phyloP scores from a whole-genome alignment of 2,888 invertebrate species.

The Agrochola macilenta region DNA sequence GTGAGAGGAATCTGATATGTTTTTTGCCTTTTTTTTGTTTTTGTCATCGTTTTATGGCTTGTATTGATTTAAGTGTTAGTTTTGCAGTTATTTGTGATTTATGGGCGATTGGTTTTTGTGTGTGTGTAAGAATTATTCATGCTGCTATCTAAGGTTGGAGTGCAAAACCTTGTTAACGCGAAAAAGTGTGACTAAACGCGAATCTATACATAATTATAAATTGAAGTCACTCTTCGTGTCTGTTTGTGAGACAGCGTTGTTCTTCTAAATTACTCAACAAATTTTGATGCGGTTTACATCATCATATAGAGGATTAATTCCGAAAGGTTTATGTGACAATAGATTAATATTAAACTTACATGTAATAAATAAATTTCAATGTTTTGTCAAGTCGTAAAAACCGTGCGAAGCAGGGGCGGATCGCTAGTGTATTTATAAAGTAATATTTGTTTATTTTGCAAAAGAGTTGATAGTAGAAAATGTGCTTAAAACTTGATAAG shows the following conservation, averaged over 20 bases:
- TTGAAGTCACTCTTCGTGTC: too few relatives aligned
- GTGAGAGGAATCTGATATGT: constrained; percentile 79
- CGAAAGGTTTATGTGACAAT: too few relatives aligned
- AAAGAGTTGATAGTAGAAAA: constrained; percentile 10
- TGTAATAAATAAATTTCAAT: too few relatives aligned
- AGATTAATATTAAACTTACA: too few relatives aligned
- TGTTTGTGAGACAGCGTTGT: too few relatives aligned
- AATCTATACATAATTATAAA: neutral
- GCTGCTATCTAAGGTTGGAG: constrained; percentile 20
- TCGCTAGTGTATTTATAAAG: neutral
- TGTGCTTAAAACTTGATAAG: neutral
- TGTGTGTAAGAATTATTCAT: constrained; percentile 40
- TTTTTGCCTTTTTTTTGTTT: constrained; percentile 63
- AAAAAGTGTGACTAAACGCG: constrained; percentile 7
- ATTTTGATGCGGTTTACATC: too few relatives aligned
- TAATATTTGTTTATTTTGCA: constrained; percentile 5
- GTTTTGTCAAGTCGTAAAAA: too few relatives aligned
- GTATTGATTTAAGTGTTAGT: constrained; percentile 61
- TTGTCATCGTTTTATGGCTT: constrained; percentile 43
- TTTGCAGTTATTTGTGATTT: constrained; percentile 44
- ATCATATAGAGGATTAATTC: too few relatives aligned
- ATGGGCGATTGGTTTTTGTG: constrained; percentile 38
- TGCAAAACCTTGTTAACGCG: constrained; percentile 38
- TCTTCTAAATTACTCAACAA: too few relatives aligned
- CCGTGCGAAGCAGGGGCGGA: too few relatives aligned